phyloP scores from a whole-genome alignment of 2,113 vertebrate species.

The Blennius ocellaris region DNA sequence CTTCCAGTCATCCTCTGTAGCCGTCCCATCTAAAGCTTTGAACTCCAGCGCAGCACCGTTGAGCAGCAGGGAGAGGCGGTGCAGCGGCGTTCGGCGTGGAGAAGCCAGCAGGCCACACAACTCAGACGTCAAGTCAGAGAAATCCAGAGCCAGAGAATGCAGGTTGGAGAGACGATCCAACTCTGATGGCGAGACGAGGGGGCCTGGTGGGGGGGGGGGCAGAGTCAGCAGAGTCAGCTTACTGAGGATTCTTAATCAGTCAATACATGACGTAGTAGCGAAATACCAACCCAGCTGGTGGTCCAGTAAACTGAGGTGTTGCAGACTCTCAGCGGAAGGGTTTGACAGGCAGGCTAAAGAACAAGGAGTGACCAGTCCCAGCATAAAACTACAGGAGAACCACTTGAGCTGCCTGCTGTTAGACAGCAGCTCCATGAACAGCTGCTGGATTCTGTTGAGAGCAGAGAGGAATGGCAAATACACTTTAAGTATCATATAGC shows the following conservation, averaged over 20 bases:
- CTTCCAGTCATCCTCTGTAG: conserved; percentile 95
- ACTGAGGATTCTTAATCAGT: background rate
- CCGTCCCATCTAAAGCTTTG: conserved; percentile 91
- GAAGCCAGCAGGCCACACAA: conserved; percentile 93
- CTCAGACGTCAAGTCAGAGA: conserved; percentile 95
- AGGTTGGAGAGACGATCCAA: conserved; percentile 92
- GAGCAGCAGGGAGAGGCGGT: conserved; percentile 95
- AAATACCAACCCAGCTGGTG: conserved; percentile 85
- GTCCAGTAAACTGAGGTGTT: conserved; percentile 95
- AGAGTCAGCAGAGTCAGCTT: too few relatives aligned
- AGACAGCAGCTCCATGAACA: conserved; percentile 95
- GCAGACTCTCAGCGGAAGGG: conserved; percentile 90
- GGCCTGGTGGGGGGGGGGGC: conserved; percentile 67
- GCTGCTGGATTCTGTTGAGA: conserved; percentile 91
- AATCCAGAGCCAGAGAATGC: conserved; percentile 94
- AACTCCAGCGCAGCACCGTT: conserved; percentile 92
- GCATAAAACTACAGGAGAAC: conserved; percentile 97
- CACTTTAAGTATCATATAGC: background rate
- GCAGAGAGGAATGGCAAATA: background rate
- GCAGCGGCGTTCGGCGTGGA: conserved; percentile 90
- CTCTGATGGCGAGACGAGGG: conserved; percentile 90
- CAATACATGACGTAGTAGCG: background rate
- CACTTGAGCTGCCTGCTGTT: conserved; percentile 96
- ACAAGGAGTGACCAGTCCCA: conserved; percentile 93
- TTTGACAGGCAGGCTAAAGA: conserved; percentile 94